These are phyloP conservation scores for Galerucella nymphaeae DNA, from an alignment of 2,888 invertebrate species.

Conservation along the genomic window DNA sequence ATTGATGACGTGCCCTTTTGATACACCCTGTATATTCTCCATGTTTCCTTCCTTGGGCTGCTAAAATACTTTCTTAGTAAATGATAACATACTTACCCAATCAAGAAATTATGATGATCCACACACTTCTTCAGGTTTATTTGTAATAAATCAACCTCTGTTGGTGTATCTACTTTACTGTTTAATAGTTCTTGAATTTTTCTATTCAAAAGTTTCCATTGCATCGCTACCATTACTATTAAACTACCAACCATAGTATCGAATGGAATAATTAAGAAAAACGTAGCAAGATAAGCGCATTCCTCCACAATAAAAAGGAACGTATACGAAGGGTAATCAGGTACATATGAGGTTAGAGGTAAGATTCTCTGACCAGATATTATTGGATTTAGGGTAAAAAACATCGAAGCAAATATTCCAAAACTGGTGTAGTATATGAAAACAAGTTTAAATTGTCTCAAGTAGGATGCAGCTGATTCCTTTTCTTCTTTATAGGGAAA, in stretches of 20 bases:
- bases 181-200: conserved; percentile 2
- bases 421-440: not conserved
- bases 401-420: not conserved
- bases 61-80: too few relatives aligned
- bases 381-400: not conserved
- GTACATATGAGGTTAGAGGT: conserved; percentile 15
- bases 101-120: conserved; percentile 31
- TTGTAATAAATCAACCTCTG: not conserved
- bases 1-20: too few relatives aligned
- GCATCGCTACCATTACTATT: conserved; percentile 4
- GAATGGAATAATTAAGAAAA: conserved; percentile 8
- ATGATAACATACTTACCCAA: conserved; percentile 13
- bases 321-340: conserved; percentile 11
- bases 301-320: conserved; percentile 12
- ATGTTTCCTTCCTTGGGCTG: too few relatives aligned
- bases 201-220: conserved; percentile 22
- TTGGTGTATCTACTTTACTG: not conserved
- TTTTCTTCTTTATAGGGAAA: not conserved
- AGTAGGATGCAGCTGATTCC: not conserved
- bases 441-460: not conserved
- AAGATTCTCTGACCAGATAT: not conserved
- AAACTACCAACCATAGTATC: conserved; percentile 18
- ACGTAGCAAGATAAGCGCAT: conserved; percentile 9
- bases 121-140: conserved; percentile 17
- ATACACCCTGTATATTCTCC: too few relatives aligned